These are phyloP conservation scores for Tetramorium bicarinatum DNA, from an alignment of 2,888 invertebrate genomes.

Conservation along the genomic window DNA sequence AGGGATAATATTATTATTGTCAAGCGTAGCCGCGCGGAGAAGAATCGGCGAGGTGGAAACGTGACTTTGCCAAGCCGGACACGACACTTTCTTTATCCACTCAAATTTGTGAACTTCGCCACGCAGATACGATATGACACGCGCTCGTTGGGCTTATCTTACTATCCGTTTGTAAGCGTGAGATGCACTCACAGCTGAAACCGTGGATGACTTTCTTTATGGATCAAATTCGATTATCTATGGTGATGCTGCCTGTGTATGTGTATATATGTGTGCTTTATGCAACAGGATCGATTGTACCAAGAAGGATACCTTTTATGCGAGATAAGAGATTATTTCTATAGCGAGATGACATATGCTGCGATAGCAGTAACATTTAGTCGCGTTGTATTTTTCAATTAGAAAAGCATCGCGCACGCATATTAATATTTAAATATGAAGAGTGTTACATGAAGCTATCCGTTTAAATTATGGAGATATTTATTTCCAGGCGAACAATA, in stretches of 20 bases:
- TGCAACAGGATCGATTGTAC: constrained; percentile 18
- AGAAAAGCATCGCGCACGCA: not conserved
- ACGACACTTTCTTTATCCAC: constrained; percentile 32
- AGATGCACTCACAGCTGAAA: constrained; percentile 41
- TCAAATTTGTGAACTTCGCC: constrained; percentile 45
- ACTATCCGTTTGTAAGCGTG: constrained; percentile 20
- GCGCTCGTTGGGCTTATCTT: constrained; percentile 21
- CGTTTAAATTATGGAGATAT: constrained; percentile 2
- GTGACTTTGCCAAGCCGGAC: constrained; percentile 31
- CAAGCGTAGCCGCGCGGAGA: constrained; percentile 35
- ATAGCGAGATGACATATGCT: not conserved
- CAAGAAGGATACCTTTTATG: constrained; percentile 1
- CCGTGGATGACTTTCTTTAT: constrained; percentile 32
- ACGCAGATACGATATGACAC: not conserved
- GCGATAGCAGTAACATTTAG: constrained; percentile 8
- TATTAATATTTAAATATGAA: constrained; percentile 28
- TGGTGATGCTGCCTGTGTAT: not conserved
- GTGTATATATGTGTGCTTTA: not conserved
- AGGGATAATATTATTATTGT: constrained; percentile 54
- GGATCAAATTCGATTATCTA: constrained; percentile 39
- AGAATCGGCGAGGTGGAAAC: constrained; percentile 36
- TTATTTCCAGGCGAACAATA: not conserved
- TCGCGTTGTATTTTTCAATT: not conserved
- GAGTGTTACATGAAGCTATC: not conserved
- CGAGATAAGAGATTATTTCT: constrained; percentile 11